These are phyloP conservation scores for Crotophaga sulcirostris DNA, from an alignment of 2,113 vertebrate genomes.

Conservation along the genomic window DNA sequence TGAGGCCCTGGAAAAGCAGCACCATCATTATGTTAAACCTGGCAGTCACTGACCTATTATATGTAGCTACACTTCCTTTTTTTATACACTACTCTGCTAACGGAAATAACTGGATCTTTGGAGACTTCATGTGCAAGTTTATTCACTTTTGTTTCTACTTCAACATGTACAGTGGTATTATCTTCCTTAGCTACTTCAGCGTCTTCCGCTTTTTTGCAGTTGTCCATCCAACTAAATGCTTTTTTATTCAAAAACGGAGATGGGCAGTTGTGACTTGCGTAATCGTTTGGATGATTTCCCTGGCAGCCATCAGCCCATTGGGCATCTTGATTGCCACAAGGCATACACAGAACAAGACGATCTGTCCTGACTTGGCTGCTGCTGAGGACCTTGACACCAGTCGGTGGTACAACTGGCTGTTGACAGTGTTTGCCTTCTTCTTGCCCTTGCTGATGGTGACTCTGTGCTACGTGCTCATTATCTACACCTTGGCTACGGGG, in stretches of 20 bases:
- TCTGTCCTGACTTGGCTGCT: conserved; percentile 68
- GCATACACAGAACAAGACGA: neutral
- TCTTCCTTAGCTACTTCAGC: conserved; percentile 90
- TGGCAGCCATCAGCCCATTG: conserved; percentile 61
- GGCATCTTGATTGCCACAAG: conserved; percentile 14
- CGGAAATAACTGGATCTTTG: conserved; percentile 85
- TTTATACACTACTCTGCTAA: conserved; percentile 84
- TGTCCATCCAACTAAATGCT: conserved; percentile 60
- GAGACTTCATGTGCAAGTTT: conserved; percentile 87
- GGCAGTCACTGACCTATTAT: conserved; percentile 85
- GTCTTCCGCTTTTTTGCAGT: conserved; percentile 84
- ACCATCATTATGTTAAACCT: conserved; percentile 90
- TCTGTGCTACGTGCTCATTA: conserved; percentile 74
- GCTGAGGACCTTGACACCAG: neutral
- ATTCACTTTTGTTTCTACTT: conserved; percentile 89
- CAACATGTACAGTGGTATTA: conserved; percentile 90
- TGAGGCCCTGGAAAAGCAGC: conserved; percentile 83
- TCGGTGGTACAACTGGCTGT: conserved; percentile 68
- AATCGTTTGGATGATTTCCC: conserved; percentile 54
- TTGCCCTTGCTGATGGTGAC: conserved; percentile 77
- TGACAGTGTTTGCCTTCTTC: conserved; percentile 70
- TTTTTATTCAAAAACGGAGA: conserved; percentile 39
- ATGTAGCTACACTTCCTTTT: conserved; percentile 85
- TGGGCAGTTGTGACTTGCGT: conserved; percentile 61
- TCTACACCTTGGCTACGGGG: conserved; percentile 61